phyloP scores from a whole-genome alignment of 2,888 invertebrate species.

The Leucoptera coffeella region DNA sequence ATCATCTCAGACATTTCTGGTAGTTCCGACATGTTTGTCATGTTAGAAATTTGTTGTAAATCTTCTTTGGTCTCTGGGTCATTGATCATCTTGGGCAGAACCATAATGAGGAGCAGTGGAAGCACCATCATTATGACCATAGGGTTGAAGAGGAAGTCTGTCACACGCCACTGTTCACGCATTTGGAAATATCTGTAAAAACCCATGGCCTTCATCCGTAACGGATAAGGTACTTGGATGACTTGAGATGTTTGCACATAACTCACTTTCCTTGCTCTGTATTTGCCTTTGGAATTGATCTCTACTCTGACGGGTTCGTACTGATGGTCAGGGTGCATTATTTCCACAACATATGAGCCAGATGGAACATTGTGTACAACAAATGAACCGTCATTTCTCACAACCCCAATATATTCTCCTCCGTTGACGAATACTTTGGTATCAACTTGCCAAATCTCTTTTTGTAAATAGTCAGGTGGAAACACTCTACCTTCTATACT shows the following conservation, averaged over 20 bases:
- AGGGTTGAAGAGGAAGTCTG: constrained; percentile 93
- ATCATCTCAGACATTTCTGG: constrained; percentile 95
- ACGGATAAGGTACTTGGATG: constrained; percentile 86
- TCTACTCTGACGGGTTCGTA: constrained; percentile 95
- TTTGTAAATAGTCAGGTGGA: constrained; percentile 58
- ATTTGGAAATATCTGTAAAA: constrained; percentile 85
- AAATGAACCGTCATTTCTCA: constrained; percentile 90
- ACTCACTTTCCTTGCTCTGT: constrained; percentile 90
- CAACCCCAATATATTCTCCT: constrained; percentile 81
- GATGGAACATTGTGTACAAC: constrained; percentile 80
- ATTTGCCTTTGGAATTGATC: constrained; percentile 96
- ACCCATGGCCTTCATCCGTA: constrained; percentile 79
- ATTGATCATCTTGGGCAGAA: constrained; percentile 94
- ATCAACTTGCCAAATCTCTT: constrained; percentile 67
- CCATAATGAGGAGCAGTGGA: constrained; percentile 83
- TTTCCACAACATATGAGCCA: constrained; percentile 92
- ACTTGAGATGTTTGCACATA: constrained; percentile 88
- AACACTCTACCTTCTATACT: constrained; percentile 77
- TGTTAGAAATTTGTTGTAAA: constrained; percentile 82
- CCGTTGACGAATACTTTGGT: constrained; percentile 81
- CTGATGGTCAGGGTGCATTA: constrained; percentile 81
- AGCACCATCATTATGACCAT: constrained; percentile 98
- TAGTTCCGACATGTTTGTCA: constrained; percentile 79
- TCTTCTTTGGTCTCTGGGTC: constrained; percentile 97
- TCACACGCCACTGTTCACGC: constrained; percentile 93